Percentiles rank a stretch among this genome's conserved stretches.
These are phyloP conservation scores for Leucopternis melanops DNA, from an alignment of 2,113 vertebrate species.

Conservation along the genomic window DNA sequence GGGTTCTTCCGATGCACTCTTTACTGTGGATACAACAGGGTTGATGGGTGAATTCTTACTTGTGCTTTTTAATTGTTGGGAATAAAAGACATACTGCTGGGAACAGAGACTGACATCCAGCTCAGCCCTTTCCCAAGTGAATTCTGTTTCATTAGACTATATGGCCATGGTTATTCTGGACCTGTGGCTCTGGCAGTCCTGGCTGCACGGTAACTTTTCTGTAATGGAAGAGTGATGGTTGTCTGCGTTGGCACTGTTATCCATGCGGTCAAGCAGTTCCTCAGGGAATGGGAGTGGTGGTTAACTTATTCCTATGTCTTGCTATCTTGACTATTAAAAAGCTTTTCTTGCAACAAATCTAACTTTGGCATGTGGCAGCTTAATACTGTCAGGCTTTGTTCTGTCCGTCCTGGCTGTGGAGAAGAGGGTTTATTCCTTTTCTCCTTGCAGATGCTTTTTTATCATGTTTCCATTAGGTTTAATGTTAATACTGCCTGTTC, in stretches of 20 bases:
- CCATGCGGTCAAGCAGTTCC: neutral
- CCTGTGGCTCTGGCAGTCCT: neutral
- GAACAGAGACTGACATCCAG: neutral
- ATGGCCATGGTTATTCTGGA: neutral
- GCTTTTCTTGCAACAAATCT: neutral
- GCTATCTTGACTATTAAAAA: neutral
- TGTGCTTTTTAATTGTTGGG: neutral
- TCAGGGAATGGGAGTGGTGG: neutral
- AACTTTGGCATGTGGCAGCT: neutral
- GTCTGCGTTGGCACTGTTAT: neutral
- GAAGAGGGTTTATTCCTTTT: neutral
- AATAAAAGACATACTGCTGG: neutral
- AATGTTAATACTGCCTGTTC: neutral
- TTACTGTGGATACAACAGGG: neutral
- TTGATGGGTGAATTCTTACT: neutral
- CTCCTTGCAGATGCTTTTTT: neutral
- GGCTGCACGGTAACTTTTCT: neutral
- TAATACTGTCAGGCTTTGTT: neutral
- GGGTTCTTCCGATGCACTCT: accelerated
- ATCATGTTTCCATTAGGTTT: neutral
- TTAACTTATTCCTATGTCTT: neutral
- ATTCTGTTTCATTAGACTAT: neutral
- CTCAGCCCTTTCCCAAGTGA: neutral
- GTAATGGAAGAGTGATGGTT: neutral
- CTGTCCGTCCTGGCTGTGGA: neutral